Evolutionary conservation across 2,888 invertebrate species (phyloP).

Genomic region (Xestia sexstrigata): DNA sequence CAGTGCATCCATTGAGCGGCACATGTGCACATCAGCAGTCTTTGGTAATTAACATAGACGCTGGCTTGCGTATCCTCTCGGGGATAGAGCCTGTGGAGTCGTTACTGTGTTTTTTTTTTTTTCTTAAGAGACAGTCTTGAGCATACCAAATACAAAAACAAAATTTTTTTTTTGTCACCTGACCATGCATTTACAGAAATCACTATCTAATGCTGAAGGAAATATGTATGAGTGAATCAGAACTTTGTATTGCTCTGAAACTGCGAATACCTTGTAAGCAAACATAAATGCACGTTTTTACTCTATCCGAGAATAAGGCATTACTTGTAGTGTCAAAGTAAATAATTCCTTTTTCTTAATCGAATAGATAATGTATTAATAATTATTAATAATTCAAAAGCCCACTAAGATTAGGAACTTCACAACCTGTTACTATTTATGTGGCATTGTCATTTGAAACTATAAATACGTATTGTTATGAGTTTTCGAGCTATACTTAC

Average conservation of each 20-base stretch:
- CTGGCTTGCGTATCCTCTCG: constrained; percentile 81
- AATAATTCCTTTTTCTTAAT: background rate
- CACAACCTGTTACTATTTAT: constrained; percentile 60
- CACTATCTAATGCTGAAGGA: background rate
- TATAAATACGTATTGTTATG: constrained; percentile 29
- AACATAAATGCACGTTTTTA: background rate
- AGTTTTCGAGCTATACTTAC: constrained; percentile 10
- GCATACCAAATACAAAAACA: background rate
- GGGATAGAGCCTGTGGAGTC: constrained; percentile 75
- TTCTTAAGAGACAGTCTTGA: background rate
- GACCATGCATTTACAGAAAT: background rate
- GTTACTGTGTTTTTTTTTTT: background rate
- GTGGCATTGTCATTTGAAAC: constrained; percentile 42
- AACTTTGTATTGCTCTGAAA: background rate
- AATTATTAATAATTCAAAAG: constrained; percentile 18
- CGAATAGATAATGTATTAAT: background rate
- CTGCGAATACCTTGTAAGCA: background rate
- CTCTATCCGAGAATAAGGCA: background rate
- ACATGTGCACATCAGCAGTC: constrained; percentile 80
- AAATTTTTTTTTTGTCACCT: background rate
- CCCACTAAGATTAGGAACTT: constrained; percentile 10
- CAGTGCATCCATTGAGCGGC: constrained; percentile 70
- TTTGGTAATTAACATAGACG: constrained; percentile 88
- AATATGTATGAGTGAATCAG: background rate
- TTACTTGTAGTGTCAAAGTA: background rate